Evolutionary conservation across 2,797 vertebrate genomes (phyloP), one percentile per base, ranked within the genome.

Genomic region (Poecilia velifera): DNA sequence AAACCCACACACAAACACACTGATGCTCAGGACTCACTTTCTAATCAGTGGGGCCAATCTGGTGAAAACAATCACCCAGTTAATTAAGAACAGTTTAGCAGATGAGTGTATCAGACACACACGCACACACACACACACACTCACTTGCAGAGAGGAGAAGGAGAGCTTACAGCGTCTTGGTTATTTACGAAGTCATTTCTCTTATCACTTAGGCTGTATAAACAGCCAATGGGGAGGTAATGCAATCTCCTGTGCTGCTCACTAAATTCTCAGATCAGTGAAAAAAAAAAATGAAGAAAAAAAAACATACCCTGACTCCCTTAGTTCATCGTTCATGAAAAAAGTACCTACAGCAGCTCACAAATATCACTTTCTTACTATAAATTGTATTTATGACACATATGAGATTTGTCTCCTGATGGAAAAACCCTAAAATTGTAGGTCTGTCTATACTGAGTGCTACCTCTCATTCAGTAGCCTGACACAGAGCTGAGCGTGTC

Each of bases 101-200:
- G 87, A 88, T 87, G 91, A 93, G 91, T 86, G 83, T 90, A 91
- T 92, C 87, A 88, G 80, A 89, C 86, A 66, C 80, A 74, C 78
- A 79, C 76, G 64, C 82, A 81, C 79, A 89, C 86, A 66, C 80
- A 74, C 76, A 81, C 79, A 80, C 82, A 70, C 82, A 74, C 77
- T 73, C 70, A 81, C 70, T 36, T n/a, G 74, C 73, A 68, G 25
- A 46, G n/a, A 45, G 55, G 28, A 46, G 55, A 51, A 84, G 79
- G 82, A 81, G 74, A 66, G 92, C 90, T 93, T 86, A 87, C 79
- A 87, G 91, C 74, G 31, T 90, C 91, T 90, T 85, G 86, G 88
- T 93, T 95, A 94, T 95, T 96, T 94, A 95, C 90, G 34, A 90
- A 95, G 89, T 94, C 74, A 93, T 94, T 95, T 92, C 84, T 93